These are phyloP conservation scores for Pogona vitticeps DNA, from an alignment of 2,113 vertebrate species.

Conservation along the genomic window DNA sequence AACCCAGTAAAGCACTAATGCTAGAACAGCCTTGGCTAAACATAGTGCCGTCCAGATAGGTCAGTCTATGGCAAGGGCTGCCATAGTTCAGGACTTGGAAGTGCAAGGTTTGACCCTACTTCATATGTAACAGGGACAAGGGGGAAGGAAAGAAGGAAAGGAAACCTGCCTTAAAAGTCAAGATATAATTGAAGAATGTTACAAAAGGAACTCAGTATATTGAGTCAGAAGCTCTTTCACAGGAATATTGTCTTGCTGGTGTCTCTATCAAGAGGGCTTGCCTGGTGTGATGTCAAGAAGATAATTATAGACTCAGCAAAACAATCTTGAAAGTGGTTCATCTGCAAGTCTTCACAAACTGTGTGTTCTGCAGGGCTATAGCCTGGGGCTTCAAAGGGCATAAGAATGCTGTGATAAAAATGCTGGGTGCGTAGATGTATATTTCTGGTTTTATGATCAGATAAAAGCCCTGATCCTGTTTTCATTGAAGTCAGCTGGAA, in stretches of 20 bases:
- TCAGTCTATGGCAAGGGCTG: neutral
- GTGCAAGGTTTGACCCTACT: neutral
- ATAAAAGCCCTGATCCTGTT: neutral
- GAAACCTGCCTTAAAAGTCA: slow-evolving; percentile 23
- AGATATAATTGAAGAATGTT: slow-evolving; percentile 11
- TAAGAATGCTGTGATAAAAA: slow-evolving; percentile 3
- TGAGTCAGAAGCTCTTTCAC: neutral
- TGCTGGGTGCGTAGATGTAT: fast-evolving
- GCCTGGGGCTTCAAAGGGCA: neutral
- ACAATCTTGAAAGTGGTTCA: slow-evolving; percentile 11
- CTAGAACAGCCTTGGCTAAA: neutral
- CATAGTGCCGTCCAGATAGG: neutral
- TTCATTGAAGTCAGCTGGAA: slow-evolving; percentile 19
- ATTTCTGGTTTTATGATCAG: neutral
- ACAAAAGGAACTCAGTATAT: slow-evolving; percentile 5
- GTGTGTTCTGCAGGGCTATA: neutral
- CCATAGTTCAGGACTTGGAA: neutral
- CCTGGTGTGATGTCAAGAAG: slow-evolving; percentile 18
- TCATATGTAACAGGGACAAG: slow-evolving; percentile 10
- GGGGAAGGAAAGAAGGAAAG: neutral
- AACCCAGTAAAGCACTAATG: no score
- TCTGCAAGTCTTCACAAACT: neutral
- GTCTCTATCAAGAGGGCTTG: neutral
- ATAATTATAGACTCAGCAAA: neutral
- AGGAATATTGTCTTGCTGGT: neutral